phyloP scores from a whole-genome alignment of 53 echinoderm and acorn worm species.

The Astropecten irregularis region DNA sequence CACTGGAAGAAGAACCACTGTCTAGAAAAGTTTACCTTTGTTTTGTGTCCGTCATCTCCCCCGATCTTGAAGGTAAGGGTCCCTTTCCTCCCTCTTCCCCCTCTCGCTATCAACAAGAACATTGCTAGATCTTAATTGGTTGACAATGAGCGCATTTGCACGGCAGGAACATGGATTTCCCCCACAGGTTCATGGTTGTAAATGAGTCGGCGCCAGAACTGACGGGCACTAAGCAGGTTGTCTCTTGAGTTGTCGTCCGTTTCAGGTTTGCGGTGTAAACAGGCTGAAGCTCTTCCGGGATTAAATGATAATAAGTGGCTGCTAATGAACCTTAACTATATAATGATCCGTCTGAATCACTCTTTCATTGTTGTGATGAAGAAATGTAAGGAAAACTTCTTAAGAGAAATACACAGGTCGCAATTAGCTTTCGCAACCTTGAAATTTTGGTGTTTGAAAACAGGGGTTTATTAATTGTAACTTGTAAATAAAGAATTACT shows the following conservation, averaged over 20 bases:
- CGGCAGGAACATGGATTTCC: slow-evolving; percentile 28
- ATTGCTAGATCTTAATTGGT: slow-evolving; percentile 6
- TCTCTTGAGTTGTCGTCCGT: slow-evolving; percentile 12
- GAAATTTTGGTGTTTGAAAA: too few species aligned
- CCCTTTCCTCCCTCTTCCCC: not conserved
- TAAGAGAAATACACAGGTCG: too few species aligned
- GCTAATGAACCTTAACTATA: too few species aligned
- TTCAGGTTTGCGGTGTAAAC: slow-evolving; percentile 6
- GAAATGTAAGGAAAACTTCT: too few species aligned
- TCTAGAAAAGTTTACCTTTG: not conserved
- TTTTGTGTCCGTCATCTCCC: not conserved
- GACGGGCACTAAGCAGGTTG: slow-evolving; percentile 38
- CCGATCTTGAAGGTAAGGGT: not conserved
- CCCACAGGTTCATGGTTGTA: not conserved
- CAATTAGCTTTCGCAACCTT: too few species aligned
- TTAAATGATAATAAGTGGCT: not conserved
- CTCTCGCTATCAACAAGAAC: not conserved
- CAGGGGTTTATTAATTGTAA: too few species aligned
- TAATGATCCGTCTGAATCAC: too few species aligned
- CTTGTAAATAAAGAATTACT: too few species aligned
- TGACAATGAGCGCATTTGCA: slow-evolving; percentile 19
- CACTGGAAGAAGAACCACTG: too few species aligned
- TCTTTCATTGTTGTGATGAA: too few species aligned
- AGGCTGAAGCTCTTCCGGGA: not conserved
- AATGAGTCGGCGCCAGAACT: slow-evolving; percentile 11